These are phyloP conservation scores for Oryzias celebensis DNA, from an alignment of 2,113 vertebrate species.

Conservation along the genomic window DNA sequence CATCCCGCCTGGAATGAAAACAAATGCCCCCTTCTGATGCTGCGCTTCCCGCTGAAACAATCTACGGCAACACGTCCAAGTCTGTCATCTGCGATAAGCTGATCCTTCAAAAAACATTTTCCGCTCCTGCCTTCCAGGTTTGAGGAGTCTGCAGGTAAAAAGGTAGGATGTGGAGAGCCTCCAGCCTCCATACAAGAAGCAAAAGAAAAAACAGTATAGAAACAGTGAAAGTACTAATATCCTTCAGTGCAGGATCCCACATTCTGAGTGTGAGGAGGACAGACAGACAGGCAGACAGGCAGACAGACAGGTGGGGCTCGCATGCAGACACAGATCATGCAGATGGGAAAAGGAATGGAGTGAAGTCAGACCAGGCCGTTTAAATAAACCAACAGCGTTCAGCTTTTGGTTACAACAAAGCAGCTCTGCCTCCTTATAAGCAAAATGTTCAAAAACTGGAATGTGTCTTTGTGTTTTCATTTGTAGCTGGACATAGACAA, in stretches of 20 bases:
- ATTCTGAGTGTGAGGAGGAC: constrained; percentile 63
- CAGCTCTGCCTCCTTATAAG: constrained; percentile 41
- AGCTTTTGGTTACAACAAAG: constrained; percentile 9
- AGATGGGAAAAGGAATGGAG: constrained; percentile 65
- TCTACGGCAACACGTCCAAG: constrained; percentile 90
- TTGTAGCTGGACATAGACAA: constrained; percentile 45
- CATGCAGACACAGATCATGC: constrained; percentile 89
- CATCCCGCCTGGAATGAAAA: constrained; percentile 32
- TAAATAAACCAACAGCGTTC: constrained; percentile 61
- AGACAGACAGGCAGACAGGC: constrained; percentile 21
- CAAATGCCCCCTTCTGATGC: constrained; percentile 68
- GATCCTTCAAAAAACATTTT: constrained; percentile 51
- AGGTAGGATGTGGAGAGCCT: constrained; percentile 78
- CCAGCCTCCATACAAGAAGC: constrained; percentile 35
- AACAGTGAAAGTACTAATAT: constrained; percentile 63
- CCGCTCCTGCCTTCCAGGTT: constrained; percentile 80
- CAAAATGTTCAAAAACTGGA: constrained; percentile 47
- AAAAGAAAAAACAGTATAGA: constrained; percentile 38
- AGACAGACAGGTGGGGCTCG: constrained; percentile 66
- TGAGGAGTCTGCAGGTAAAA: constrained; percentile 75
- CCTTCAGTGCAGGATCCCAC: constrained; percentile 74
- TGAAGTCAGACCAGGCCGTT: constrained; percentile 72
- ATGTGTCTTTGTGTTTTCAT: constrained; percentile 42
- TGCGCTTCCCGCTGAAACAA: constrained; percentile 77
- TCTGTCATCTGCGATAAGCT: constrained; percentile 83